Evolutionary conservation across 2,888 invertebrate genomes (phyloP), one percentile per base, ranked within the genome.

Genomic region (Nephrotoma appendiculata): DNA sequence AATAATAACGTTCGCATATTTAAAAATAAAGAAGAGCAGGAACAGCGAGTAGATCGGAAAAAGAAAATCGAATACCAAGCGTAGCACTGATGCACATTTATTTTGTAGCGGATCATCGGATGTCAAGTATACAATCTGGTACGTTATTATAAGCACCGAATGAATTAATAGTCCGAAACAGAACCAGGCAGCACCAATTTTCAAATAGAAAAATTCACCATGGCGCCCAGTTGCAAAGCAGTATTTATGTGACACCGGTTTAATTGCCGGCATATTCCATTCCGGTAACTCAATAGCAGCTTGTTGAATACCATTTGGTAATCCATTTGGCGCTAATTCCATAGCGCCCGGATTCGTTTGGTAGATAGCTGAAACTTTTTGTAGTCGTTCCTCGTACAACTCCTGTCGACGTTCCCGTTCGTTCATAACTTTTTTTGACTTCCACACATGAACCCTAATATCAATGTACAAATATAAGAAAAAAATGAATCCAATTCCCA

Each of bases 111-210:
- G 90, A 0, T 92, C 92, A 87, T 94, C 93, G 7, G 92, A 90
- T 0, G 93, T 89, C 41, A 94, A 90, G 89, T 93, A 94, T 48
- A 94, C 93, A 83, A 96, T 92, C 91, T 95, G 95, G 87, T 95
- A 94, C 6, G 94, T 94, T 57, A 96, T 92, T 83, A 95, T 92
- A 9, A 96, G 92, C 4, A 95, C 93, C 86, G 95, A 95, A 91
- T 96, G 96, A 9, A 96, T 94, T 89, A 96, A 92, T 90, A 96
- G 95, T 1, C 96, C 96, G 87, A 96, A 93, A 84, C 96, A 96
- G 89, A 96, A 96, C 88, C 93, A 95, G 89, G 95, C 94, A 87
- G 95, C 95, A 86, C 95, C 95, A 88, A 95, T 90, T 92, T 95
- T 96, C 31, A 96, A 92, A 90, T 95, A 96, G 90, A 96, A 94